These are phyloP conservation scores for Poeciliopsis gracilis DNA, from an alignment of 2,797 vertebrate species.

Conservation along the genomic window DNA sequence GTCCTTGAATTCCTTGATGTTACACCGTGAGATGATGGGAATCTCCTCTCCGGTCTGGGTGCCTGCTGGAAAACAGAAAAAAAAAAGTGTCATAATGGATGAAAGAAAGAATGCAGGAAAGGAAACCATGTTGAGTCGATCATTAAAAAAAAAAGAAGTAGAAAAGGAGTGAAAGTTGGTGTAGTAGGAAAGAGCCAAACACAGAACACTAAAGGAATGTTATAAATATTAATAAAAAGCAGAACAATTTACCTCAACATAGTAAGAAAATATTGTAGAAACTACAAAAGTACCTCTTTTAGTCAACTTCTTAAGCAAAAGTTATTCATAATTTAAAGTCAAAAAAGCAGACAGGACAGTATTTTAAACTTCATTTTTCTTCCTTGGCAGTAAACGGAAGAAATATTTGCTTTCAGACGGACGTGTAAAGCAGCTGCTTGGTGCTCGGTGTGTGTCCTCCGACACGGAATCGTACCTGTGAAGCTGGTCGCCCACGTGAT, in stretches of 20 bases:
- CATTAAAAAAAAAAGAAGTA: too few relatives aligned
- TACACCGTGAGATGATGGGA: constrained; percentile 92
- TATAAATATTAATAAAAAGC: background rate
- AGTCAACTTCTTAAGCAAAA: background rate
- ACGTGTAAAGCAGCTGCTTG: background rate
- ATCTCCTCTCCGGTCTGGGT: constrained; percentile 95
- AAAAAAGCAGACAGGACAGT: background rate
- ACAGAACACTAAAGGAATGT: background rate
- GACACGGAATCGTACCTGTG: constrained; percentile 81
- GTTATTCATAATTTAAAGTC: background rate
- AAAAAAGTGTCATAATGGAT: background rate
- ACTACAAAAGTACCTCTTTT: background rate
- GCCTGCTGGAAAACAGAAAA: constrained; percentile 81
- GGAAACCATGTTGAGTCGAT: background rate
- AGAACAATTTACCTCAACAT: background rate
- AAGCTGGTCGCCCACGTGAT: constrained; percentile 98
- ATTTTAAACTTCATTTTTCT: background rate
- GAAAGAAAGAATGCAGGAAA: background rate
- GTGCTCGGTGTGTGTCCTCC: background rate
- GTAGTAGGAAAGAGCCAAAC: background rate
- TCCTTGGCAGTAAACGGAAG: background rate
- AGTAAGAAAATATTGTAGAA: background rate
- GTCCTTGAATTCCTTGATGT: constrained; percentile 97
- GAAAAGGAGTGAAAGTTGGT: background rate
- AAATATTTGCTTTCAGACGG: background rate